A percentile compares a stretch with the other conserved stretches of the same genome.
These are phyloP conservation scores for Zootoca vivipara DNA, from an alignment of 2,113 vertebrate species.

Conservation along the genomic window DNA sequence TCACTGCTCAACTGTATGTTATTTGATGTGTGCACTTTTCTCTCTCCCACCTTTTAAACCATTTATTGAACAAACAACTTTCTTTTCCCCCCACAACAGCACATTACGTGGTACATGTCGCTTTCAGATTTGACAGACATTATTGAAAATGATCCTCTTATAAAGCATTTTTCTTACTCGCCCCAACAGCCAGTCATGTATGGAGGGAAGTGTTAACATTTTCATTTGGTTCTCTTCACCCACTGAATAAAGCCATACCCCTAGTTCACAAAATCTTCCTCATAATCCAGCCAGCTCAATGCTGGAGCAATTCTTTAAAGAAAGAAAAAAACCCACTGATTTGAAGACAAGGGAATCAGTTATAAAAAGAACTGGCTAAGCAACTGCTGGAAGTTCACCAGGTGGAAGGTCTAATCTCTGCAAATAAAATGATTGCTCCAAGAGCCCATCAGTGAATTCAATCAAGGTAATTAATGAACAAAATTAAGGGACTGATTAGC, in stretches of 20 bases:
- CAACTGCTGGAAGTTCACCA: neutral
- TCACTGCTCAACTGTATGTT: neutral
- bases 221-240: no score
- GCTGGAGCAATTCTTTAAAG: no score
- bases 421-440: neutral
- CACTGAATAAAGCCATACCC: no score
- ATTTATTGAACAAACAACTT: neutral
- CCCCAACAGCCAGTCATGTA: no score
- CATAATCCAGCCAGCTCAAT: no score
- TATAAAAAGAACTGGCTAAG: neutral
- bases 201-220: no score
- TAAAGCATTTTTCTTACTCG: no score
- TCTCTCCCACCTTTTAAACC: neutral
- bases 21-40: neutral
- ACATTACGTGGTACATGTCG: no score
- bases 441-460: neutral
- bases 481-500: neutral
- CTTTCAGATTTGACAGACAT: no score
- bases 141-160: no score
- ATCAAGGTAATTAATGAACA: constrained; percentile 2
- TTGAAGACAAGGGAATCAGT: neutral
- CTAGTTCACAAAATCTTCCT: no score
- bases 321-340: neutral
- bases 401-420: neutral
- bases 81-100: no score